A percentile compares a stretch with the other conserved stretches of the same genome.
Evolutionary conservation across 2,113 vertebrate genomes (phyloP).

Genomic region (Anas platyrhynchos): DNA sequence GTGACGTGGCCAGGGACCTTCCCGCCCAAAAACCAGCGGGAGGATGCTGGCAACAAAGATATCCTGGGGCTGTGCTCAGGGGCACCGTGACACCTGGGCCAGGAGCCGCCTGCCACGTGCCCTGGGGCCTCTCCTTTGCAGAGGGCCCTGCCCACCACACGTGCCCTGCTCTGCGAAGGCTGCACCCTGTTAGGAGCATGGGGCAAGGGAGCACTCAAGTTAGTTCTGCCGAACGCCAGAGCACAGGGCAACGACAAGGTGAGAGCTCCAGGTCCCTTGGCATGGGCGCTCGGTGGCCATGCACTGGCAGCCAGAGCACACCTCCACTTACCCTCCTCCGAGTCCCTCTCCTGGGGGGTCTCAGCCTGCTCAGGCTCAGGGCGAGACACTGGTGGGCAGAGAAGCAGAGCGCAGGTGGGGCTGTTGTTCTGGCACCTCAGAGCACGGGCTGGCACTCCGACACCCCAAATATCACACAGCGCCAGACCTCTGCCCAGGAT

Average conservation of each 20-base stretch:
- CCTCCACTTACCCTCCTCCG: conserved; percentile 58
- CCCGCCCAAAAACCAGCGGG: not conserved
- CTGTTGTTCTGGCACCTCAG: conserved; percentile 17
- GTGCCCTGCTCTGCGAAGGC: not conserved
- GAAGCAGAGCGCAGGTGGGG: conserved; percentile 28
- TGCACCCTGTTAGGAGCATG: not conserved
- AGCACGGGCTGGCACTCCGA: not conserved
- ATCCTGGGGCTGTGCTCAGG: not conserved
- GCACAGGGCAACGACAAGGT: no score
- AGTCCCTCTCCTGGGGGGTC: conserved; percentile 50
- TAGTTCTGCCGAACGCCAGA: no score
- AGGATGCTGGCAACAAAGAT: not conserved
- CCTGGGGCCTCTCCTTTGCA: not conserved
- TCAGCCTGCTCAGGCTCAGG: conserved; percentile 60
- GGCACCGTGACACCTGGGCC: accelerated
- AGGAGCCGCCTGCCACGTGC: not conserved
- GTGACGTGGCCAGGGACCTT: not conserved
- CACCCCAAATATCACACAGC: not conserved
- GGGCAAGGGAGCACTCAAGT: not conserved
- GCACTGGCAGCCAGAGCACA: not conserved
- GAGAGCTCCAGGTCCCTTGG: not conserved
- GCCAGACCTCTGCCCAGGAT: not conserved
- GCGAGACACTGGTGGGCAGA: conserved; percentile 58
- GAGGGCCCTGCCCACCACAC: not conserved
- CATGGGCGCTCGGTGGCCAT: conserved; percentile 14